phyloP scores from a whole-genome alignment of 2,888 invertebrate genomes.

The Phrixothrix hirtus region DNA sequence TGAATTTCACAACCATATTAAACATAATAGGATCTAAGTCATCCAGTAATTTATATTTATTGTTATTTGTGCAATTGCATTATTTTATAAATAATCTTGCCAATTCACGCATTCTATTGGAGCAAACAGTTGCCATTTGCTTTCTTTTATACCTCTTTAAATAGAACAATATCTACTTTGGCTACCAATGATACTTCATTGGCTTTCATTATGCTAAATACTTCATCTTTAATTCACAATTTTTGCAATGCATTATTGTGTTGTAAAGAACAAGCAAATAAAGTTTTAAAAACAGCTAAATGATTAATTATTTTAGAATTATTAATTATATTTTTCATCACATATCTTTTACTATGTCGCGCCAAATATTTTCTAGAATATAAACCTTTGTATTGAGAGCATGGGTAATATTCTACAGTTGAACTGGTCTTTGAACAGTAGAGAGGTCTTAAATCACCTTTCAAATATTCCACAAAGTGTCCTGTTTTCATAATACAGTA shows the following conservation, averaged over 20 bases:
- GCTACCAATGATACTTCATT: constrained; percentile 10
- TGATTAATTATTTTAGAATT: constrained; percentile 6
- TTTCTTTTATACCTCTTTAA: constrained; percentile 18
- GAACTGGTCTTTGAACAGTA: constrained; percentile 7
- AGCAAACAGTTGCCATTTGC: constrained; percentile 11
- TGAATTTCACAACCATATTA: constrained; percentile 6
- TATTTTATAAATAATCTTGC: constrained; percentile 26
- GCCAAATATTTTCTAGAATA: constrained; percentile 19
- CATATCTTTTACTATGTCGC: constrained; percentile 25
- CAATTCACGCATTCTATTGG: constrained; percentile 18
- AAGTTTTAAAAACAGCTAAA: constrained; percentile 7
- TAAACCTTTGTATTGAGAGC: constrained; percentile 26
- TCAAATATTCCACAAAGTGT: constrained; percentile 7
- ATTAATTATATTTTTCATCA: constrained; percentile 22
- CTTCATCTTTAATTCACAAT: constrained; percentile 8
- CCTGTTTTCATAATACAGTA: constrained; percentile 21
- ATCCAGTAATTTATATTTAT: constrained; percentile 2
- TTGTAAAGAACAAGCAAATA: constrained; percentile 6
- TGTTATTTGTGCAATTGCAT: constrained; percentile 1
- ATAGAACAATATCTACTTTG: constrained; percentile 15
- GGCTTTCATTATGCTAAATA: constrained; percentile 13
- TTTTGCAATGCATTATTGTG: neutral
- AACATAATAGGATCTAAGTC: constrained; percentile 5
- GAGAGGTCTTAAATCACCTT: constrained; percentile 13
- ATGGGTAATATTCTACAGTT: too few species aligned